Base-by-base conservation (phyloP, 2,797 vertebrate genomes). In the Sebastes melanostomus region DNA sequence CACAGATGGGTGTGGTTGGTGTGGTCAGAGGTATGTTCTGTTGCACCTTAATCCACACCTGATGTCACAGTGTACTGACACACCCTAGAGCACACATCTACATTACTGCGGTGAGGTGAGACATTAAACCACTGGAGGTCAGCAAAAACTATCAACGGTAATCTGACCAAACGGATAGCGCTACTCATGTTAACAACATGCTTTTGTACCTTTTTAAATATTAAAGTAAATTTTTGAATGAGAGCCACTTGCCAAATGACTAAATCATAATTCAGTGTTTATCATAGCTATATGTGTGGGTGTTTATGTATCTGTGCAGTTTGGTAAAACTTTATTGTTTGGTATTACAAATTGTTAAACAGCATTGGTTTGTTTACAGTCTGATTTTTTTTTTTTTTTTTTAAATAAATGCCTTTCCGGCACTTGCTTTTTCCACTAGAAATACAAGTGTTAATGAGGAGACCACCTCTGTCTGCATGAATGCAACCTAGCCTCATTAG, bases 401-500 rank as follows among this genome's bases (percentile, higher is more conserved):
- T 18, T 50, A 22, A 20, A 68, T 62, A 80, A 46, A 77, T 77
- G 13, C 1, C 1, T 77, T 62, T 70, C 36, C 1, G 0, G 25
- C 63, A 73, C 34, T 78, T 60, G 8, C 10, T 72, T 46, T 78
- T 76, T 67, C 20, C 52, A 38, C 36, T 30, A 29, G 8, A 84
- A 80, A 72, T 66, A 54, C 54, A 42, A 38, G 22, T 11, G 11
- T 72, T 82, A 70, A 86, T 78, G 66, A 83, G 66, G 61, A 73
- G 20, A 65, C 61, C 38, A 69, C 72, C 59, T 83, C 63, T 72
- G 52, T 65, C 66, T 77, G 77, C 73, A 76, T 74, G 25, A 67
- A 72, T 50, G 52, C 38, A 70, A 67, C 61, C 27, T 55, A 22
- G 68, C 69, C 77, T 86, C 72, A 88, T 86, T 86, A 85, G 63